Evolutionary conservation across 2,113 vertebrate species (phyloP).

Genomic region (Electrona antarctica): DNA sequence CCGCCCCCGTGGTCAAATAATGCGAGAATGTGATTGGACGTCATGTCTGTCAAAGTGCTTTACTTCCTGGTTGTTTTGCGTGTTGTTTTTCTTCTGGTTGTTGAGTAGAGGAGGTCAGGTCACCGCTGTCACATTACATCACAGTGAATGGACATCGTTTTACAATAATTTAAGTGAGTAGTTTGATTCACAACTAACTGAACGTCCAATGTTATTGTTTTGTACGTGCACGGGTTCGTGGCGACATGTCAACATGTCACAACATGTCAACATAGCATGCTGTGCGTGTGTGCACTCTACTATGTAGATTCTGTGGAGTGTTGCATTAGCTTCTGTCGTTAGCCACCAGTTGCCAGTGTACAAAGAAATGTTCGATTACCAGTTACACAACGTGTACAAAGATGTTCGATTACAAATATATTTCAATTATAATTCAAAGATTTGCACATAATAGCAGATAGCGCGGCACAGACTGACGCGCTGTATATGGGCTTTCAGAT

Average conservation of each 20-base stretch:
- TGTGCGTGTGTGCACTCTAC: no score
- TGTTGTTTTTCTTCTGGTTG: slow-evolving; percentile 32
- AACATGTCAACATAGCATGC: background rate
- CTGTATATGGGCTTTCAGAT: no score
- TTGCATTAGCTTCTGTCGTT: background rate
- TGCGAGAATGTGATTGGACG: slow-evolving; percentile 40
- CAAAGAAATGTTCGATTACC: no score
- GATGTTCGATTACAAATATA: no score
- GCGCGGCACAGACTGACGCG: no score
- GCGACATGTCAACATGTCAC: background rate
- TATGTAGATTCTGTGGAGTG: no score
- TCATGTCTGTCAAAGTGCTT: background rate
- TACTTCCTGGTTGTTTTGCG: slow-evolving; percentile 63
- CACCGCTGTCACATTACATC: background rate
- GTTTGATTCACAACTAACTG: background rate
- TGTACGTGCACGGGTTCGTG: no score
- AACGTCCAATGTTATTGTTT: background rate
- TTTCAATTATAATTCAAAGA: no score
- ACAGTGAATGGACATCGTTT: background rate
- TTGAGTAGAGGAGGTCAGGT: slow-evolving; percentile 2
- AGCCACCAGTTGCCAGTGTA: background rate
- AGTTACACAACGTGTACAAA: slow-evolving; percentile 12
- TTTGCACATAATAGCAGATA: no score
- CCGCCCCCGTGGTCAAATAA: accelerated
- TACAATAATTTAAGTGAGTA: slow-evolving; percentile 62